Base-by-base conservation (phyloP, 2,888 invertebrate genomes). In the Ischnus inquisitorius region DNA sequence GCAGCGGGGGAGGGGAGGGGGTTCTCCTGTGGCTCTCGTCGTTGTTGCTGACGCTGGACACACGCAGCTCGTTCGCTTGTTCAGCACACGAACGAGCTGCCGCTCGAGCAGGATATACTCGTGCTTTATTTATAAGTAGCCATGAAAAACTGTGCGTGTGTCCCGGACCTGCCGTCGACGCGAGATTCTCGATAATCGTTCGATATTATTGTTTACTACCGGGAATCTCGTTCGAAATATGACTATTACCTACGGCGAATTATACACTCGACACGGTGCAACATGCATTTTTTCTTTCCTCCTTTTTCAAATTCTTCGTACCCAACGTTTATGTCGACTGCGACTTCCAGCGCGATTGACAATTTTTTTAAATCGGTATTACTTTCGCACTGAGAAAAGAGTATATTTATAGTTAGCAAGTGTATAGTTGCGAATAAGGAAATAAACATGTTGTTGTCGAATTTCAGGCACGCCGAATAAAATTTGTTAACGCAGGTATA, bases 1-100 rank as follows among this genome's bases (percentile, higher is more conserved):
- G 82, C 85, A 81, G n/a, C n/a, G 81, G 71, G 72, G 77, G 57
- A 79, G 67, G 62, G 68, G 48, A 62, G 82, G 62, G 65, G 65
- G 51, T 75, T 34, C 34, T 34, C 54, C 54, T 28, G n/a, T 10
- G 28, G 34, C 34, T 34, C 4, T 34, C 25, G 3, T 69, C 65
- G 62, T 78, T 78, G 71, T 67, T 39, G 71, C 65, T 14, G 57
- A 41, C 39, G 22, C 16, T 12, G 68, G 25, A 46, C 54, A 51
- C 34, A 54, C 25, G 16, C 64, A 39, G 71, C 25, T 64, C 34
- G 67, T 64, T 46, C 34, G 68, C 28, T 79, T 43, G 65, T 14
- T 12, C 34, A 64, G n/a, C 68, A 62, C 57, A 16, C 57, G 54
- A 75, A 67, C 65, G 60, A 72, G 60, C 69, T 60, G 25, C 34